Evolutionary conservation across 1,140 invertebrate genomes (phyloP).

Genomic region (Dinoponera quadriceps): DNA sequence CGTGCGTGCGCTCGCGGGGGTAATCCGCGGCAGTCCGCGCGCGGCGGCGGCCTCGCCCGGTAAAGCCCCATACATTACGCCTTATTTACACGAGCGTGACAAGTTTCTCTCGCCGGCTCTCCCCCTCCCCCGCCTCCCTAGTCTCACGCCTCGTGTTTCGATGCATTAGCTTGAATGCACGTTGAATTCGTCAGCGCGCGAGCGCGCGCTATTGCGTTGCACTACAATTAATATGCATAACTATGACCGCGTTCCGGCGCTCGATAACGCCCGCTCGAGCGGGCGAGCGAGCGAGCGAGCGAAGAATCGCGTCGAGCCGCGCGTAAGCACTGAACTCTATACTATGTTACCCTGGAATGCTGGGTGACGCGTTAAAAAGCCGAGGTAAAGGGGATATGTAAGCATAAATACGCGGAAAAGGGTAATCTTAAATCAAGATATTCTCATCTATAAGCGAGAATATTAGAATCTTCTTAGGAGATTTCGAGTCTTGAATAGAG

Average conservation of each 20-base stretch:
- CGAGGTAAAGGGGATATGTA: too few species aligned
- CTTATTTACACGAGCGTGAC: conserved; percentile 65
- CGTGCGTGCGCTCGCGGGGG: conserved; percentile 8
- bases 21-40: conserved; percentile 57
- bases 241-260: conserved; percentile 18
- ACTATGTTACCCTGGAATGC: too few species aligned
- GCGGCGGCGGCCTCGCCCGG: neutral
- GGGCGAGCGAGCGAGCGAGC: too few species aligned
- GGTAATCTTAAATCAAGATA: too few species aligned
- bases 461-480: too few species aligned
- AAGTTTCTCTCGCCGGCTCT: conserved; percentile 9
- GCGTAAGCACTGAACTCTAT: neutral
- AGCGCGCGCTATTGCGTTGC: conserved; percentile 41
- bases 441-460: too few species aligned
- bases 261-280: conserved; percentile 40
- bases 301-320: neutral
- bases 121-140: neutral
- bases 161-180: conserved; percentile 46
- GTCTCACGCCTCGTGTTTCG: neutral
- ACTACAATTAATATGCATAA: conserved; percentile 53
- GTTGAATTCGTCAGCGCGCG: conserved; percentile 45
- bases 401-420: too few species aligned
- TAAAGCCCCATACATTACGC: conserved; percentile 52
- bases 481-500: too few species aligned
- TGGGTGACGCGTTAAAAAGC: too few species aligned